Evolutionary conservation across 2,888 invertebrate genomes (phyloP), one percentile per base, ranked within the genome.

Genomic region (Pristionchus maxplancki): DNA sequence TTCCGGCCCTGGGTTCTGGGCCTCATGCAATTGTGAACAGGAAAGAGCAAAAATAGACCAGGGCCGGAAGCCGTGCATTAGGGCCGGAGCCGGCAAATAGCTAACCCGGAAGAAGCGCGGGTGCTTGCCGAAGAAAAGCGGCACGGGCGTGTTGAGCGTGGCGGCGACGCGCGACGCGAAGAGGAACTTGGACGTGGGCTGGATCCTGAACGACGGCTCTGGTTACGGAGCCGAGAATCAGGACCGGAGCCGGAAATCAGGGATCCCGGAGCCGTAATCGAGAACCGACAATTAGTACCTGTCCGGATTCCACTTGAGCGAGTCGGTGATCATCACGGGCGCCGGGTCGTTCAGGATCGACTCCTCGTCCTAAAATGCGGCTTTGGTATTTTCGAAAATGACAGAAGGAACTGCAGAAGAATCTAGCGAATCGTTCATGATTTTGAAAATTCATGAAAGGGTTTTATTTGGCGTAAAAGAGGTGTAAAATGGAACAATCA

Each of bases 221-320:
- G 58, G 48, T 28, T 58, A 37, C 13, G 48, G 48, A 85, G 31
- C 8, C 24, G n/a, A 48, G 31, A 40, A 44, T 44, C 44, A 44
- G 44, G 11, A 11, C 44, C 44, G 44, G 44, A 44, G 44, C 44
- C 44, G 44, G 6, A 6, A 44, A 44, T 44, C 11, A 11, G 44
- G 44, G 11, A 44, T 11, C 11, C 44, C 44, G 44, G 44, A 44
- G 8, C 44, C 11, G 44, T 44, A 44, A 11, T 44, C 44, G 8
- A 44, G 44, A 44, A 44, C 44, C 44, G 44, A 9, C 8, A 44
- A 44, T 44, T 44, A 44, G 44, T 93, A 90, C 13, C 94, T 90
- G 11, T 93, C 93, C 20, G 94, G 94, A 89, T 92, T 92, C 94
- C 94, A 94, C 89, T 92, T 88, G 44, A 89, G 78, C 34, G 93